A percentile compares a stretch with the other conserved stretches of the same genome.
Conservation (phyloP, 1,140 invertebrate species). For the Neodiprion lecontei region DNA sequence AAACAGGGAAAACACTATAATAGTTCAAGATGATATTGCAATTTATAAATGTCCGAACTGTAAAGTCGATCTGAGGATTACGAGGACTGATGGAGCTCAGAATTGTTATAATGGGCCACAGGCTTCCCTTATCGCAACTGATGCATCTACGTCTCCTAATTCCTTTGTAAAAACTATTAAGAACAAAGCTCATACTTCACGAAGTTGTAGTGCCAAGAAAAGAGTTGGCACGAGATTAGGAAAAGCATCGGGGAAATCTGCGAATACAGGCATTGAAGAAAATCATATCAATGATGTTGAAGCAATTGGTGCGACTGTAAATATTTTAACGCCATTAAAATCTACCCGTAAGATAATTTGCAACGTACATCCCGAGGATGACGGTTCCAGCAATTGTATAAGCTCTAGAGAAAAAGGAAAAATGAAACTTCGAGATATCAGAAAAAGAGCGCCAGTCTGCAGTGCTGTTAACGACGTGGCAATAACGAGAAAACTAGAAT, state of each 20-base stretch:
- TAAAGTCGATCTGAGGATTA: slow-evolving; percentile 34
- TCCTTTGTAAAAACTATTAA: slow-evolving; percentile 5
- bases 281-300: not conserved
- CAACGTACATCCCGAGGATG: not conserved
- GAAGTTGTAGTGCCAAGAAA: not conserved
- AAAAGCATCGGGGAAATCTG: not conserved
- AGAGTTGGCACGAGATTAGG: not conserved
- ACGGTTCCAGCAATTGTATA: not conserved
- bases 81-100: slow-evolving; percentile 27
- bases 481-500: not conserved
- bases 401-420: not conserved
- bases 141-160: slow-evolving; percentile 20
- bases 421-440: not conserved
- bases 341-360: no score
- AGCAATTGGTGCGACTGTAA: not conserved
- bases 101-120: slow-evolving; percentile 28
- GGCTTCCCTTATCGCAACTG: slow-evolving; percentile 30
- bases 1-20: slow-evolving; percentile 15
- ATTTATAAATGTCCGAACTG: slow-evolving; percentile 38
- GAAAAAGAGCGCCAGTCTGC: not conserved
- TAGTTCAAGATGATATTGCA: slow-evolving; percentile 25
- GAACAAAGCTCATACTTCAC: slow-evolving; percentile 17
- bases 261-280: not conserved
- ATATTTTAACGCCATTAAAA: not conserved
- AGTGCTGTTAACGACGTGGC: not conserved